These are phyloP conservation scores for Sapayoa aenigma DNA, from an alignment of 2,113 vertebrate genomes.

Conservation along the genomic window DNA sequence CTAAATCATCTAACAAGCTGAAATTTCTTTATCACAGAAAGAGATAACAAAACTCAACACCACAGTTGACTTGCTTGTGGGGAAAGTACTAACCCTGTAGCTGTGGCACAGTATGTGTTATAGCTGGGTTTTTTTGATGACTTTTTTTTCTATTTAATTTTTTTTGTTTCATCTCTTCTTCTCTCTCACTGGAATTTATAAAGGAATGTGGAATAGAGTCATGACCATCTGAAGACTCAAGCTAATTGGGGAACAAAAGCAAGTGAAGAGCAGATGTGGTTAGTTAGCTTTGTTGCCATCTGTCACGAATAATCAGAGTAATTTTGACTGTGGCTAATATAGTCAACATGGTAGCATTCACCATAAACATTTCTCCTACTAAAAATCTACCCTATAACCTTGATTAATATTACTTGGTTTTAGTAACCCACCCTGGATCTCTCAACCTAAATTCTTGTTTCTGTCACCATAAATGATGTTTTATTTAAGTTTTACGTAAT, in stretches of 20 bases:
- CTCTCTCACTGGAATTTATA: constrained; percentile 9
- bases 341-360: not conserved
- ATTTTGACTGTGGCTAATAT: constrained; percentile 34
- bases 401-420: not conserved
- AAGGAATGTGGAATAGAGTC: constrained; percentile 18
- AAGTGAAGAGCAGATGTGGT: constrained; percentile 43
- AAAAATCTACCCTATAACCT: not conserved
- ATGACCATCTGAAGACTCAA: constrained; percentile 37
- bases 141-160: not conserved
- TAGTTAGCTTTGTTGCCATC: constrained; percentile 51
- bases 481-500: not conserved
- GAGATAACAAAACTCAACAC: not conserved
- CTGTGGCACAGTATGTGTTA: not conserved
- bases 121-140: not conserved
- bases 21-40: not conserved
- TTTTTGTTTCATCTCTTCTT: not conserved
- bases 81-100: not conserved
- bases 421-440: not conserved
- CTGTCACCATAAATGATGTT: not conserved
- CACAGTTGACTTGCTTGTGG: not conserved
- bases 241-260: constrained; percentile 52
- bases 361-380: not conserved
- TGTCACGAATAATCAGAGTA: constrained; percentile 55
- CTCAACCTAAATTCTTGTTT: not conserved
- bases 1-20: constrained; percentile 8